These are phyloP conservation scores for Stomorhina lunata DNA, from an alignment of 2,888 invertebrate species.

Conservation along the genomic window DNA sequence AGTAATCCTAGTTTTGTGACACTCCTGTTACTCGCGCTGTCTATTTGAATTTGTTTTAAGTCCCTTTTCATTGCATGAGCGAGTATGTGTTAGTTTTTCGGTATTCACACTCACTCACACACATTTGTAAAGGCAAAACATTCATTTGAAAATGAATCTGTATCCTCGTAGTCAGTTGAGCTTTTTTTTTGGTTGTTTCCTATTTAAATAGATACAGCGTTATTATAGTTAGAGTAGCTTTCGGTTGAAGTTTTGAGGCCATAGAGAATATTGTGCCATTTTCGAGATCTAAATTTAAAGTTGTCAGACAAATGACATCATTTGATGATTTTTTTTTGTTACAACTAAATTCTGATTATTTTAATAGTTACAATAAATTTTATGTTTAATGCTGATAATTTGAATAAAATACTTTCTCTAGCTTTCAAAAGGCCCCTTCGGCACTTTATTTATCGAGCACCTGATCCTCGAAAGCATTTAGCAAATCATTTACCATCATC, in stretches of 20 bases:
- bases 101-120: not conserved
- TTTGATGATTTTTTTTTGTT: too few relatives aligned
- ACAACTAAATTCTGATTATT: too few relatives aligned
- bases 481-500: not conserved
- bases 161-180: constrained; percentile 19
- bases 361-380: too few relatives aligned
- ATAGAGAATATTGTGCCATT: too few relatives aligned
- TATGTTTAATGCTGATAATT: too few relatives aligned
- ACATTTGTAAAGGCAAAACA: not conserved
- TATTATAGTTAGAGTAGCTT: not conserved
- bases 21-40: not conserved
- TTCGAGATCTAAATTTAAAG: too few relatives aligned
- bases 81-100: not conserved
- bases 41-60: not conserved
- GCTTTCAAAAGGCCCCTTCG: too few relatives aligned
- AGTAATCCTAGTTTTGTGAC: constrained; percentile 33
- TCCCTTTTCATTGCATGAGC: not conserved
- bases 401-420: too few relatives aligned
- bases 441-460: too few relatives aligned
- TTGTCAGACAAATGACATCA: too few relatives aligned
- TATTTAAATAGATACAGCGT: constrained; percentile 22
- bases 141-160: constrained; percentile 7
- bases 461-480: not conserved
- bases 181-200: constrained; percentile 43
- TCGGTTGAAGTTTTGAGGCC: not conserved